phyloP scores from a whole-genome alignment of 2,888 invertebrate genomes.

The Drosophila emarginata region DNA sequence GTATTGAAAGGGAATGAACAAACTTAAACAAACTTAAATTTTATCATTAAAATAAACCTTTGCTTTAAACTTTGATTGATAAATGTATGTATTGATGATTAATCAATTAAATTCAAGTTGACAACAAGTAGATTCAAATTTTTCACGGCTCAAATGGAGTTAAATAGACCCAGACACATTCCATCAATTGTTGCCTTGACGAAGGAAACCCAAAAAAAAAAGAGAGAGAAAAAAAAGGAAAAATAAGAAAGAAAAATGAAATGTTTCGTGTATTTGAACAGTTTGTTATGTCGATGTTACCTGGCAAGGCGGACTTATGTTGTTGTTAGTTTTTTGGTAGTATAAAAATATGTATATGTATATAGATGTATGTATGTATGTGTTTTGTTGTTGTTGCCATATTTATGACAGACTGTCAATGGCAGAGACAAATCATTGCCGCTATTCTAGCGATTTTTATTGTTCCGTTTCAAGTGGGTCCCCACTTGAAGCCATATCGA shows the following conservation, averaged over 20 bases:
- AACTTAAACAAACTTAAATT: too few species aligned
- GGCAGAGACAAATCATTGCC: conserved; percentile 59
- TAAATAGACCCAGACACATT: conserved; percentile 44
- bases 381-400: conserved; percentile 48
- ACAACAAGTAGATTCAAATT: conserved; percentile 38
- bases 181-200: conserved; percentile 67
- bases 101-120: conserved; percentile 49
- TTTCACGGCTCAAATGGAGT: conserved; percentile 33
- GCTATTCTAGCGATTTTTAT: conserved; percentile 64
- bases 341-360: conserved; percentile 19
- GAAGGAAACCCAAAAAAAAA: conserved; percentile 39
- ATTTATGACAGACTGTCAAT: conserved; percentile 73
- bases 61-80: background rate
- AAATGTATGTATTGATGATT: background rate
- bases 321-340: conserved; percentile 25
- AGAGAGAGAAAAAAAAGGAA: background rate
- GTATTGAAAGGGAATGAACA: too few species aligned
- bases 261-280: conserved; percentile 38
- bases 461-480: conserved; percentile 56
- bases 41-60: background rate
- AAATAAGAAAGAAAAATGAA: conserved; percentile 6
- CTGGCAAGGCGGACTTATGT: conserved; percentile 25
- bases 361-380: conserved; percentile 41
- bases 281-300: conserved; percentile 69
- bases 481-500: conserved; percentile 60